Base-by-base conservation (phyloP, 2,888 invertebrate genomes). In the Parnassius smintheus region DNA sequence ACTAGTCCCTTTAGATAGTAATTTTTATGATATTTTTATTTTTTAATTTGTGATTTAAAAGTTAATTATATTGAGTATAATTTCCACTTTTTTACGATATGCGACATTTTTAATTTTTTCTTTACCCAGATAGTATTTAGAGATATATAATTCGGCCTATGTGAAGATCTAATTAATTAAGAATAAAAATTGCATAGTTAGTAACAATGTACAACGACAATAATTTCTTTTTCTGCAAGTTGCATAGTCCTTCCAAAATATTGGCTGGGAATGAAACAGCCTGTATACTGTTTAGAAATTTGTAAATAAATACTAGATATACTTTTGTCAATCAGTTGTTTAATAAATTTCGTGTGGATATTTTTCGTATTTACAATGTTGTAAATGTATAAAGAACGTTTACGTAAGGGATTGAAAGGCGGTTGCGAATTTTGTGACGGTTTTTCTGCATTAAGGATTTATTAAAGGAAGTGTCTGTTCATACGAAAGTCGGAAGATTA, bases 131-230 rank as follows among this genome's bases (percentile, higher is more conserved):
- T 1, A 57, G 45, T 45, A 50, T 13, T 45, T 49, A 49, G 56
- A 45, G 52, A 52, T 61, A 61, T 61, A 61, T 22, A n/a, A 25
- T 12, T 50, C 46, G 61, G 61, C 61, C 61, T 61, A 61, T 52
- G 13, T 45, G 9, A 45, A 45, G 50, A 56, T 49, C 55, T 61
- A 56, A 51, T 35, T 61, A 56, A 46, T 44, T 35, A 10, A 46
- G 52, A 61, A 56, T 46, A 35, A 7, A 35, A 35, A 13, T 46
- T 9, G 44, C 2, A 46, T 44, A 51, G 58, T 50, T 56, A 45
- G 13, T 10, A 42, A 49, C 25, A 56, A 61, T 18, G 50, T 61
- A 61, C 56, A 56, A 52, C 51, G 56, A 61, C 61, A 61, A 61
- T 61, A 61, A 61, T 18, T 18, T 54, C 9, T 54, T 42, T 53